These are phyloP conservation scores for Zaprionus capensis DNA, from an alignment of 1,140 invertebrate genomes.

Conservation along the genomic window DNA sequence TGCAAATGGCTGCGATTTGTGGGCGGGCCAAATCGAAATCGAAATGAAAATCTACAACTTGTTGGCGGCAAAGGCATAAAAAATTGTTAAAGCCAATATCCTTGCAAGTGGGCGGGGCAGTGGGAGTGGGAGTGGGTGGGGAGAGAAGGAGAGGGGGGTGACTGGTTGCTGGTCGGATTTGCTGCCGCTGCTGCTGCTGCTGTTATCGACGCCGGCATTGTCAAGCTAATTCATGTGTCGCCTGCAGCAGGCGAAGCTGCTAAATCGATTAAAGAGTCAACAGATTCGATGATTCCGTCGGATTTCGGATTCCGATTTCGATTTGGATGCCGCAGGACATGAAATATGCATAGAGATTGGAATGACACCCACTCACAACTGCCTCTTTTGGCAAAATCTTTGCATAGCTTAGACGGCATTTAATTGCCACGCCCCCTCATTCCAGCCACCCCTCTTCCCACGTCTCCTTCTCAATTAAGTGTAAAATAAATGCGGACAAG, in stretches of 20 bases:
- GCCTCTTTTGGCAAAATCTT: conserved; percentile 9
- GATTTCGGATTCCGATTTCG: conserved; percentile 45
- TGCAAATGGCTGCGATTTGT: conserved; percentile 69
- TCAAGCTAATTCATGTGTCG: conserved; percentile 81
- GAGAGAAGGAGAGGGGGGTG: background rate
- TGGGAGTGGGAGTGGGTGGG: background rate
- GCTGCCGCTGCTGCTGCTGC: conserved; percentile 18
- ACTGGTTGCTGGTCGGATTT: conserved; percentile 1
- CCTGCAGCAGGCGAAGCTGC: conserved; percentile 64
- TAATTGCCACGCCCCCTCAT: conserved; percentile 21
- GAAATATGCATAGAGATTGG: conserved; percentile 38
- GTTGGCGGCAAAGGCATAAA: conserved; percentile 36
- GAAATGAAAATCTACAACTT: conserved; percentile 79
- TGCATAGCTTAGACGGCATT: conserved; percentile 31
- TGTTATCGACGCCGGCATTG: conserved; percentile 63
- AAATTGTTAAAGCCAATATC: conserved; percentile 46
- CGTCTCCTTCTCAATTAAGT: background rate
- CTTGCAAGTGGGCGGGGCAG: background rate
- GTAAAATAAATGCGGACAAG: conserved; percentile 24
- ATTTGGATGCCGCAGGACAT: conserved; percentile 26
- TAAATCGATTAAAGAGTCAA: conserved; percentile 80
- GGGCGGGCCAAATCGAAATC: conserved; percentile 58
- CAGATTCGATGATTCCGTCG: conserved; percentile 43
- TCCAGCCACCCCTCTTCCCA: too few relatives aligned
- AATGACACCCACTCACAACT: background rate